Evolutionary conservation across 2,888 invertebrate species (phyloP), one percentile per base, ranked within the genome.

Genomic region (Drosophila anomelani): DNA sequence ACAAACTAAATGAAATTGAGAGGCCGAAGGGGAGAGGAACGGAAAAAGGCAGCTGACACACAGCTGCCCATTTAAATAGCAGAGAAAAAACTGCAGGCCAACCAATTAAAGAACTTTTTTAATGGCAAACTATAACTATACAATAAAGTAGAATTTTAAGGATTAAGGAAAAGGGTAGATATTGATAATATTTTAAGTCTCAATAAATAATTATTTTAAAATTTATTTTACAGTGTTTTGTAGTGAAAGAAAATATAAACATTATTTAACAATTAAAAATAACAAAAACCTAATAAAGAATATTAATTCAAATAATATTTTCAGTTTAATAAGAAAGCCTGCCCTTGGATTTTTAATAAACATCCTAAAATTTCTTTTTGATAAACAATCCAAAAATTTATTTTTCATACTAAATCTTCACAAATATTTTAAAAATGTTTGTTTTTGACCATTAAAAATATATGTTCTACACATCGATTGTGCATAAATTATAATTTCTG

Each of bases 401-500:
- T n/a, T n/a, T n/a, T n/a, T n/a, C n/a, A n/a, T n/a, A n/a, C n/a
- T 15, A 51, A 51, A 51, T 51, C 51, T 20, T 15, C 9, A 20
- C 3, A 51, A 3, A 36, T 36, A 34, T 36, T 20, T 51, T 0
- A 15, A 6, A 32, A 23, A 10, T 23, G 3, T 34, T 67, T 20
- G 36, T 15, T 15, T 13, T 82, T 72, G 85, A 75, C 73, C 75
- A 80, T 85, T 80, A 77, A 75, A 78, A 78, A 47, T n/a, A 53
- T 36, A 80, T 78, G 76, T 75, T 77, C 66, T 71, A 79, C 79
- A 76, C 59, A 49, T 55, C 63, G 78, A 67, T 72, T 75, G 78
- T 83, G 82, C 82, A 82, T 82, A 82, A 82, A 82, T 82, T 82
- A 85, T 82, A 85, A 82, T 85, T 80, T 82, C 60, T 68, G 61